Conservation (phyloP, 2,113 vertebrate genomes). For the rat (Rattus norvegicus) region DNA sequence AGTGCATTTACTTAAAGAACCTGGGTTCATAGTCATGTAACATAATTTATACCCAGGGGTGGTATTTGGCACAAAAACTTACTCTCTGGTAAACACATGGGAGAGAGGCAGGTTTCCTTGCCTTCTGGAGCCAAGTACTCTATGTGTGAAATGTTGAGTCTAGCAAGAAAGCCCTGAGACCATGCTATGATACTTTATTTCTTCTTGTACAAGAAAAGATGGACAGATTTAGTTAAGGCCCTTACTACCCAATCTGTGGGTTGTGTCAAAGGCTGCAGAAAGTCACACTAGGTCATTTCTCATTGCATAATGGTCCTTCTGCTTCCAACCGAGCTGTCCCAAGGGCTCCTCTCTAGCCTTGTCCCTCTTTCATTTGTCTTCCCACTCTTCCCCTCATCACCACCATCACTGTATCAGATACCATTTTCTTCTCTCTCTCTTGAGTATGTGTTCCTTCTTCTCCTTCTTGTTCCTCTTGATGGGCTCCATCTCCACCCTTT, state of each 20-base stretch:
- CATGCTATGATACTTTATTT: background rate
- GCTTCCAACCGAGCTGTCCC: background rate
- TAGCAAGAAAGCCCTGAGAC: background rate
- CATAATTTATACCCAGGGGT: background rate
- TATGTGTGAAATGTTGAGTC: background rate
- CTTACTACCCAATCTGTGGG: background rate
- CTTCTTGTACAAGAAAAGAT: background rate
- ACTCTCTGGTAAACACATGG: background rate
- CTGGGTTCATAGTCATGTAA: rapidly evolving
- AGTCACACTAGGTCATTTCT: rapidly evolving
- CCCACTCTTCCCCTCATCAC: no score
- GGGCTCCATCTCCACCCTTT: constrained; percentile 41
- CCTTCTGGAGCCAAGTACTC: background rate
- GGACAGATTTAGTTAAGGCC: background rate
- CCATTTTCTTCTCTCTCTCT: constrained; percentile 76
- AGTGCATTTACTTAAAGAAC: background rate
- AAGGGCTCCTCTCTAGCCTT: background rate
- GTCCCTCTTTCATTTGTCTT: no score
- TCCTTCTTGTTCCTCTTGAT: constrained; percentile 80
- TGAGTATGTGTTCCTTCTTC: constrained; percentile 64
- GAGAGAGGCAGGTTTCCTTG: background rate
- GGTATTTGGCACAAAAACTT: background rate
- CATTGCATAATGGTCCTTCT: no score
- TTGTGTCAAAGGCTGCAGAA: background rate
- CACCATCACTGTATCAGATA: background rate